phyloP scores from a whole-genome alignment of 2,888 invertebrate species.

The Cremastobaeus sp. region DNA sequence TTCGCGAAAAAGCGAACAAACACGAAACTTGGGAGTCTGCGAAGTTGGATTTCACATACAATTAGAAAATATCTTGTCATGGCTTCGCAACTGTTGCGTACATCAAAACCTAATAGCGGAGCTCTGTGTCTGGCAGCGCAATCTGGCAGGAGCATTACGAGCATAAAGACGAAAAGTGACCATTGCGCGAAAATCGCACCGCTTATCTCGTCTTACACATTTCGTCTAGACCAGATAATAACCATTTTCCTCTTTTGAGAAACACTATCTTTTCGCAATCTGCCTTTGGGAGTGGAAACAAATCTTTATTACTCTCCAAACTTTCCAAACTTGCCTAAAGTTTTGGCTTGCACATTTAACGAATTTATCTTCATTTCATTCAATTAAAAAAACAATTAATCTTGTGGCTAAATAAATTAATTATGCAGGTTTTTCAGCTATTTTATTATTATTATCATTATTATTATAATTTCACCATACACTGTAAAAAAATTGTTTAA shows the following conservation, averaged over 20 bases:
- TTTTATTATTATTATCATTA: too few species aligned
- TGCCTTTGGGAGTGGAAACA: conserved; percentile 3
- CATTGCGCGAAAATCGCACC: conserved; percentile 58
- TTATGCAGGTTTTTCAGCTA: too few species aligned
- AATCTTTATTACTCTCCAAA: too few species aligned
- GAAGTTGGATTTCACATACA: background rate
- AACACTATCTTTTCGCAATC: conserved; percentile 28
- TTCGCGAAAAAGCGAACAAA: too few species aligned
- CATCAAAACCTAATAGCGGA: conserved; percentile 33
- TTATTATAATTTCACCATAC: too few species aligned
- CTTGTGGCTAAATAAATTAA: too few species aligned
- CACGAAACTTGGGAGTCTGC: background rate
- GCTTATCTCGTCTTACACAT: conserved; percentile 53
- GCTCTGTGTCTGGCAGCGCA: conserved; percentile 44
- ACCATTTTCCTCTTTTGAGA: conserved; percentile 36
- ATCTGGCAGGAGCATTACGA: conserved; percentile 36
- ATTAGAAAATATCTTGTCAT: conserved; percentile 18
- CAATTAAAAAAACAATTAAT: too few species aligned
- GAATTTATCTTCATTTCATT: too few species aligned
- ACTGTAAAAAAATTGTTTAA: too few species aligned
- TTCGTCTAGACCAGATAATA: conserved; percentile 53
- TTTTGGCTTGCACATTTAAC: too few species aligned
- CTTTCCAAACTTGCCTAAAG: too few species aligned
- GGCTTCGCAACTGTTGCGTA: conserved; percentile 9
- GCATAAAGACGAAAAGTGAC: conserved; percentile 59